A percentile compares a stretch with the other conserved stretches of the same genome.
Evolutionary conservation across 53 echinoderm and acorn worm genomes (phyloP).

Genomic region (Stichopus horrens): DNA sequence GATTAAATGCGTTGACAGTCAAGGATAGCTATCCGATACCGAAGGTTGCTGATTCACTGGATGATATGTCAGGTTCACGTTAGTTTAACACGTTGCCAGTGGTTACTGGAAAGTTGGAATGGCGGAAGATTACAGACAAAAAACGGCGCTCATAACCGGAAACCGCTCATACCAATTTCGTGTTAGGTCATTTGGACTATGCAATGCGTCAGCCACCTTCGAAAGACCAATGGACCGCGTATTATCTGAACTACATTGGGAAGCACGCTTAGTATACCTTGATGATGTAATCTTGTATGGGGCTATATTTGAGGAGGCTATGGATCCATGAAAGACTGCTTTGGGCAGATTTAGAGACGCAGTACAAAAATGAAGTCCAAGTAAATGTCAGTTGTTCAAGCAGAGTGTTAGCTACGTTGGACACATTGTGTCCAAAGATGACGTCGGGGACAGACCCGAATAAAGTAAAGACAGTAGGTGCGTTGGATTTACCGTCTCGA

Average conservation of each 20-base stretch:
- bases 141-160: background rate
- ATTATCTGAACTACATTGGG: background rate
- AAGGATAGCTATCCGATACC: background rate
- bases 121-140: background rate
- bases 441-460: background rate
- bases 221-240: background rate
- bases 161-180: background rate
- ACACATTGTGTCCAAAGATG: background rate
- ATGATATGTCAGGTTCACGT: background rate
- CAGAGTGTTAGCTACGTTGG: background rate
- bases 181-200: background rate
- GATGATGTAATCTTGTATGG: background rate
- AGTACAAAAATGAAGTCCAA: background rate
- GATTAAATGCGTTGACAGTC: background rate
- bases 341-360: background rate
- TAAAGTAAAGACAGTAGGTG: background rate
- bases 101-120: background rate
- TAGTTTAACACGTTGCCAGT: background rate
- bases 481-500: no score
- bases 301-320: background rate
- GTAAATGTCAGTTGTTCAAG: background rate
- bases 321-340: background rate
- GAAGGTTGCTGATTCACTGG: background rate
- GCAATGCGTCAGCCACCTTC: conserved; percentile 3
- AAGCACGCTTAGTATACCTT: background rate